Base-by-base conservation (phyloP, 2,113 vertebrate species). In the Anas platyrhynchos region DNA sequence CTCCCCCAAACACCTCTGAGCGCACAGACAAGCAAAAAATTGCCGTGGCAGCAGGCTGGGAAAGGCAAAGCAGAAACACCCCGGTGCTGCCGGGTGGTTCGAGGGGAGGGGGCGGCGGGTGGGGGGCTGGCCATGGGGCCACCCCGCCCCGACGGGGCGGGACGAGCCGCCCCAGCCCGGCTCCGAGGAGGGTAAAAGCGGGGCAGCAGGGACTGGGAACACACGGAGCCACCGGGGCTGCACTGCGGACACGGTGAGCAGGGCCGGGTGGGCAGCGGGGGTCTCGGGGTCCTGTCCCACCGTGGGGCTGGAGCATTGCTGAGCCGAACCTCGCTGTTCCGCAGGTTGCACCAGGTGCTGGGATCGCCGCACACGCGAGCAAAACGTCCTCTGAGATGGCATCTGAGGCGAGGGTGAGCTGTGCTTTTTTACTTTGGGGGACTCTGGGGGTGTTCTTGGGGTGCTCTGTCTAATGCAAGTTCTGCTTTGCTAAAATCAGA, bases 391-490 rank as follows among this genome's bases (percentile, higher is more conserved):
- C 94, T 46, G 95, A 43, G 65, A 98, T 98, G 98, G 98, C 98
- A 78, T 97, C 97, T 9, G 98, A 98, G 97, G 98, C 97, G 96
- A 98, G 98, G 20, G 48, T 12, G 84, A 23, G 29, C 66, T 94
- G 44, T 41, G 91, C 34, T 56, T 63, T 46, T 48, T 48, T 21
- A 48, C 46, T 48, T 48, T 9, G 46, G 46, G 46, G 46, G 46
- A 21, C 29, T 25, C 43, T 5, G 17, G 25, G 56, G 12, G 27
- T 4, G 46, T 32, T 22, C 43, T 5, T 20, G 25, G 56, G 12
- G 27, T 4, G 83, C n/a, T 22, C 23, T 34, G 67, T 34, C 77
- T 31, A 9, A 27, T 1, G 8, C 2, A 13, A 27, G 62, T 22
- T 81, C 38, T 5, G n/a, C n/a, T 6, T 16, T 25, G 83, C 55